Evolutionary conservation across 2,113 vertebrate genomes (phyloP).

Genomic region (Thalassoma bifasciatum): DNA sequence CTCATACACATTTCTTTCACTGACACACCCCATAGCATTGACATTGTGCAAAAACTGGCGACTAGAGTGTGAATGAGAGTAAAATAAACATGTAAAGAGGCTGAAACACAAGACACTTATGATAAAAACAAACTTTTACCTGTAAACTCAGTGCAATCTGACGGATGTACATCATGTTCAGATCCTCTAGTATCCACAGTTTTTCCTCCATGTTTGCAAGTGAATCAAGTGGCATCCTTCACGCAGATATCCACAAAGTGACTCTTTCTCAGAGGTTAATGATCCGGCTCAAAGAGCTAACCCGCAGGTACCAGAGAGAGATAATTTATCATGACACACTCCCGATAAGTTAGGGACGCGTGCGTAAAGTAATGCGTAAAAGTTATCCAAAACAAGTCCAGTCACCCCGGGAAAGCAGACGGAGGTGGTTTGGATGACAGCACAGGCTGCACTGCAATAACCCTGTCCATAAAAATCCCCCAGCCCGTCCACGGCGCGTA

Average conservation of each 20-base stretch:
- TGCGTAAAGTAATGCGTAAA: constrained; percentile 66
- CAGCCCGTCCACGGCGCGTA: constrained; percentile 54
- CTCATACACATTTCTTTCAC: not conserved
- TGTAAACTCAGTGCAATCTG: constrained; percentile 94
- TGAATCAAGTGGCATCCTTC: constrained; percentile 80
- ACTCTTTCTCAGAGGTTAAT: not conserved
- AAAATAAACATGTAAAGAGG: not conserved
- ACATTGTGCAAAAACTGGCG: not conserved
- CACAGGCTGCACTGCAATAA: constrained; percentile 54
- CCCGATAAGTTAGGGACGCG: not conserved
- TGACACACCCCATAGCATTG: constrained; percentile 16
- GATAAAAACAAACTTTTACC: constrained; percentile 78
- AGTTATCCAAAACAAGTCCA: constrained; percentile 58
- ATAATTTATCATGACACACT: constrained; percentile 43
- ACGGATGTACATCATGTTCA: constrained; percentile 97
- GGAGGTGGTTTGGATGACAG: constrained; percentile 52
- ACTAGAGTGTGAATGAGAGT: not conserved
- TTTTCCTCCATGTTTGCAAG: constrained; percentile 90
- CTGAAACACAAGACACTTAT: not conserved
- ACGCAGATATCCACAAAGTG: constrained; percentile 12
- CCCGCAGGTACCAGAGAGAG: constrained; percentile 31
- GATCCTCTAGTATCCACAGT: constrained; percentile 92
- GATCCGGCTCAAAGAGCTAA: constrained; percentile 8
- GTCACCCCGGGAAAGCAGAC: constrained; percentile 13
- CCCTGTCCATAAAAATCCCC: constrained; percentile 47